Evolutionary conservation across 2,113 vertebrate species (phyloP).

Genomic region (Antennarius striatus): DNA sequence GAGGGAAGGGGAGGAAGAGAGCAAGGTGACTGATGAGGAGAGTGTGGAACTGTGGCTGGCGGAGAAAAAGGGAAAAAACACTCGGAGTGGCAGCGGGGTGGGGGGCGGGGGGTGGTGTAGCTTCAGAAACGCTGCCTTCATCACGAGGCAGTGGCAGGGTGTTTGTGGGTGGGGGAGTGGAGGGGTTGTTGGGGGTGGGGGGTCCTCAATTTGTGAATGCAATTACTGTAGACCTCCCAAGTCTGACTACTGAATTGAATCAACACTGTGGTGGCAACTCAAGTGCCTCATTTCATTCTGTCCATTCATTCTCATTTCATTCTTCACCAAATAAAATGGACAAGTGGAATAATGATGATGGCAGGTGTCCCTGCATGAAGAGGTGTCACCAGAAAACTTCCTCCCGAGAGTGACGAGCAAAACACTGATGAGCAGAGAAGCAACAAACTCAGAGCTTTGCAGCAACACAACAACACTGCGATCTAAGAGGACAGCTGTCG

Average conservation of each 20-base stretch:
- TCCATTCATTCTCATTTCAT: slow-evolving; percentile 38
- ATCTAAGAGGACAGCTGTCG: slow-evolving; percentile 55
- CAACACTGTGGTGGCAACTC: slow-evolving; percentile 54
- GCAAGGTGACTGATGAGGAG: slow-evolving; percentile 67
- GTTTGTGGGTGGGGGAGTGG: background rate
- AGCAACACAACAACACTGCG: slow-evolving; percentile 3
- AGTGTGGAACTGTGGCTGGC: slow-evolving; percentile 52
- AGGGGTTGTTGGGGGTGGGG: background rate
- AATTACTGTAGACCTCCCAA: slow-evolving; percentile 67
- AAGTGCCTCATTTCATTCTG: slow-evolving; percentile 61
- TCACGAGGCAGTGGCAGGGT: slow-evolving; percentile 25
- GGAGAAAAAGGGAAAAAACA: slow-evolving; percentile 36
- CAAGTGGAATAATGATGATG: slow-evolving; percentile 51
- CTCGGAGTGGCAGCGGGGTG: slow-evolving; percentile 43
- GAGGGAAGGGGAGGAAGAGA: slow-evolving; percentile 63
- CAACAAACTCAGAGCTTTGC: slow-evolving; percentile 15
- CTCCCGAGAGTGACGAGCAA: slow-evolving; percentile 9
- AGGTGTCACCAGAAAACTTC: slow-evolving; percentile 34
- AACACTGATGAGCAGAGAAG: slow-evolving; percentile 8
- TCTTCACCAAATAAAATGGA: slow-evolving; percentile 37
- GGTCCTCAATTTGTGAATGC: slow-evolving; percentile 57
- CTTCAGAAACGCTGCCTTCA: slow-evolving; percentile 45
- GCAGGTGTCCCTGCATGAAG: slow-evolving; percentile 56
- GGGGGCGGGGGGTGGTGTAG: slow-evolving; percentile 8
- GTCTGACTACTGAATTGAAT: slow-evolving; percentile 61